These are phyloP conservation scores for Drosophila tsacasi DNA, from an alignment of 1,140 invertebrate species.

Conservation along the genomic window DNA sequence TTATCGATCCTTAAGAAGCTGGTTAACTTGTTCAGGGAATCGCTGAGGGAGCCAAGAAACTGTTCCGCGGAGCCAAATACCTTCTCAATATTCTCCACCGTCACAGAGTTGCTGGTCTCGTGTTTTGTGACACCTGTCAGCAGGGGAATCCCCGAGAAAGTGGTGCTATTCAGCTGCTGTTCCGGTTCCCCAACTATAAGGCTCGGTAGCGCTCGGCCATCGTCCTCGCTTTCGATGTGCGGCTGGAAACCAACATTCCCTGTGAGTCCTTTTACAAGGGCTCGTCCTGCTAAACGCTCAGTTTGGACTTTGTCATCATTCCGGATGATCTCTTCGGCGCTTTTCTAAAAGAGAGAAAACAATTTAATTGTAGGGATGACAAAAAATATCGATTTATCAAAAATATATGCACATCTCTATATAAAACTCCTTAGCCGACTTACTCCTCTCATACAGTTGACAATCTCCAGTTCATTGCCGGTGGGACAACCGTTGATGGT, in stretches of 20 bases:
- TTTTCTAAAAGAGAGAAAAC: slow-evolving; percentile 46
- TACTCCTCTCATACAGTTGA: slow-evolving; percentile 87
- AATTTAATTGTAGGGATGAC: too few species aligned
- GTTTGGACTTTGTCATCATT: slow-evolving; percentile 86
- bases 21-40: slow-evolving; percentile 61
- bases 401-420: too few species aligned
- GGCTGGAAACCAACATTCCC: slow-evolving; percentile 86
- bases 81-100: slow-evolving; percentile 61
- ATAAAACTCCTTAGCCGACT: not conserved
- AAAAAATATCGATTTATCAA: too few species aligned
- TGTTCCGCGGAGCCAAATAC: slow-evolving; percentile 72
- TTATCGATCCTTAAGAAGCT: slow-evolving; percentile 68
- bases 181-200: slow-evolving; percentile 87
- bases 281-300: slow-evolving; percentile 82
- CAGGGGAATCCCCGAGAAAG: slow-evolving; percentile 88
- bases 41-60: slow-evolving; percentile 68
- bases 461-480: slow-evolving; percentile 86
- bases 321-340: slow-evolving; percentile 79
- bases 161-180: slow-evolving; percentile 86
- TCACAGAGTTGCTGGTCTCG: slow-evolving; percentile 87
- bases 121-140: slow-evolving; percentile 90
- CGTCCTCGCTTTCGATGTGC: slow-evolving; percentile 88
- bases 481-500: slow-evolving; percentile 86
- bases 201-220: slow-evolving; percentile 87
- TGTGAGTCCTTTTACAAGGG: slow-evolving; percentile 85